Conservation (phyloP, 2,888 invertebrate species). For the Bruchidius siliquastri region DNA sequence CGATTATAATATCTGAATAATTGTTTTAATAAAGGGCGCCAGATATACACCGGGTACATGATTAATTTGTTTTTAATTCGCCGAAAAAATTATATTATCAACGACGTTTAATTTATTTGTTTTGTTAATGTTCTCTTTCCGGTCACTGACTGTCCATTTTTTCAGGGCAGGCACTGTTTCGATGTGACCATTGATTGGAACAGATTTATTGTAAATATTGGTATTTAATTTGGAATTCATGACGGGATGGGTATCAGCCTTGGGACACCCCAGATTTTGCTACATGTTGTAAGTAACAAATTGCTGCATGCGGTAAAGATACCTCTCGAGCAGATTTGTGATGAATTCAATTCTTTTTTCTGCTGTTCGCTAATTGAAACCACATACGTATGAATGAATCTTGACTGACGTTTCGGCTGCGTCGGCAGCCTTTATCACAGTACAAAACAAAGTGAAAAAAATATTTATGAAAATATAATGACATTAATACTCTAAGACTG, state of each 20-base stretch:
- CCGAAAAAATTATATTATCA: constrained; percentile 24
- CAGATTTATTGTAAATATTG: neutral
- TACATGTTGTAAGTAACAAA: too few species aligned
- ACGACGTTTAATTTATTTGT: constrained; percentile 9
- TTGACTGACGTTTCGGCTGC: too few species aligned
- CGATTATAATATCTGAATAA: constrained; percentile 47
- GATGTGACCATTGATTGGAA: neutral
- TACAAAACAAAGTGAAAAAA: too few species aligned
- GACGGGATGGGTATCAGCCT: neutral
- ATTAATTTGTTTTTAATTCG: constrained; percentile 38
- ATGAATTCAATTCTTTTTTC: too few species aligned
- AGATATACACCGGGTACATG: constrained; percentile 29
- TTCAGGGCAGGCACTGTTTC: neutral
- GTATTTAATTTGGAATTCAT: neutral
- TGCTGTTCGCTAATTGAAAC: too few species aligned
- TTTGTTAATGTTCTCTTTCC: constrained; percentile 7
- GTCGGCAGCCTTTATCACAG: too few species aligned
- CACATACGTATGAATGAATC: too few species aligned
- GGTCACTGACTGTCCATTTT: neutral
- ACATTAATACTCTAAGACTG: too few species aligned
- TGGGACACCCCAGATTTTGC: too few species aligned
- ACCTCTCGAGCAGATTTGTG: too few species aligned
- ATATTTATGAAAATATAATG: too few species aligned
- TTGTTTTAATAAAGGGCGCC: constrained; percentile 43
- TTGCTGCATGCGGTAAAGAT: too few species aligned